Evolutionary conservation across 2,113 vertebrate species (phyloP), one percentile per base, ranked within the genome.

Genomic region (Neodon shergylaensis): DNA sequence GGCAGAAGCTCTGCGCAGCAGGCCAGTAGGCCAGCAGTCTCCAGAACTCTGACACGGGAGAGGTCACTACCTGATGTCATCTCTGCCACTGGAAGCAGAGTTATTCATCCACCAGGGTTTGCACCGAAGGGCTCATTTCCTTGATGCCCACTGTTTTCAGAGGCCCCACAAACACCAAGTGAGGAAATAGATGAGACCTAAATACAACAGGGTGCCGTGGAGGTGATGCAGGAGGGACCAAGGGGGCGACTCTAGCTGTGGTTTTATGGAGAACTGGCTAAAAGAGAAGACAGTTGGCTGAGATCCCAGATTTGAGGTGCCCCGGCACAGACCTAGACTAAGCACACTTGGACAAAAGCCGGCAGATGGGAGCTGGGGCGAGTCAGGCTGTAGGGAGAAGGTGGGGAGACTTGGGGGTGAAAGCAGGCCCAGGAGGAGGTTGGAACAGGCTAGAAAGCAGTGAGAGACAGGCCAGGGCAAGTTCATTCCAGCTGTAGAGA

Each of bases 381-480:
- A 73, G 21, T 36, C 26, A 1, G 44, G 54, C 17, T 61, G 26
- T 4, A n/a, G 63, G 42, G 22, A 49, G 72, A n/a, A 65, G 11
- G 39, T 3, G 4, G 0, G 9, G 7, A 36, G 70, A n/a, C 0
- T 14, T n/a, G 22, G 31, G 49, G 3, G 44, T 49, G 12, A 5
- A 54, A 49, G 33, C 10, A 4, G 17, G 14, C 13, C 0, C 2
- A 5, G 58, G 58, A 28, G 49, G 73, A 1, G 42, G 12, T 22
- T 9, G 3, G 19, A 49, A 42, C 21, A 31, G 68, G 21, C 86
- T 2, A 2, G 21, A 65, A 24, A 39, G 33, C n/a, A 31, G 21
- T 49, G 33, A 33, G 7, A 31, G 36, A 31, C 42, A 28, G 58
- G 4, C 19, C 33, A 31, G 61, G 83, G 19, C 26, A 0, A 47